Evolutionary conservation across 1,140 invertebrate species (phyloP).

Genomic region (Pseudomyrmex dendroicus): DNA sequence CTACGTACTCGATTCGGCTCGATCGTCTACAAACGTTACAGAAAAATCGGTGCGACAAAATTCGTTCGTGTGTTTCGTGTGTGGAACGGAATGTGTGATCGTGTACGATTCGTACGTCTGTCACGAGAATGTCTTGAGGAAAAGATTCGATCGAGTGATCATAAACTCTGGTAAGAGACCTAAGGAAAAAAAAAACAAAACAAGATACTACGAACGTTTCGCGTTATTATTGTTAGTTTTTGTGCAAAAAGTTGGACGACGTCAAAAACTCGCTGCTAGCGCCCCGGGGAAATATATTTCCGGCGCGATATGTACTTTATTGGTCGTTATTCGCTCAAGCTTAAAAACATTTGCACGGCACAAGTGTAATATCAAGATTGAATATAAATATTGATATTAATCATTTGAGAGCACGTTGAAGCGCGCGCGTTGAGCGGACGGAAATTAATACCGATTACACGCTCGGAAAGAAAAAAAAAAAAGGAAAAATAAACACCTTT

Average conservation of each 20-base stretch:
- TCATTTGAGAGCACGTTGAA: constrained; percentile 15
- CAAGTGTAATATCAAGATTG: constrained; percentile 7
- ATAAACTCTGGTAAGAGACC: no score
- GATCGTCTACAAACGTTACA: constrained; percentile 15
- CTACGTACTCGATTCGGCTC: constrained; percentile 14
- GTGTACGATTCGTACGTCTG: no score
- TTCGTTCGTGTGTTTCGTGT: background rate
- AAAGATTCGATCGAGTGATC: background rate
- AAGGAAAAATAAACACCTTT: background rate
- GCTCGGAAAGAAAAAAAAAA: background rate
- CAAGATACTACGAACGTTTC: constrained; percentile 2
- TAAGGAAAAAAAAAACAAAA: background rate
- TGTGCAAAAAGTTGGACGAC: constrained; percentile 5
- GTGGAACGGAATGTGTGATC: constrained; percentile 29
- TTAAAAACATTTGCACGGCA: constrained; percentile 28
- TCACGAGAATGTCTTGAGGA: background rate
- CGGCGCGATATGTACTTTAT: constrained; percentile 35
- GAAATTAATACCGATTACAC: background rate
- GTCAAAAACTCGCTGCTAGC: background rate
- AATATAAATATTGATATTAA: constrained; percentile 14
- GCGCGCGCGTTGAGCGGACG: constrained; percentile 21
- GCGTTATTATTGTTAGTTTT: background rate
- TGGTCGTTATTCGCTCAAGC: background rate
- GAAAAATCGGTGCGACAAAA: constrained; percentile 9
- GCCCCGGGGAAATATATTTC: background rate